Evolutionary conservation across 2,888 invertebrate species (phyloP).

Genomic region (Drosophila mimica): DNA sequence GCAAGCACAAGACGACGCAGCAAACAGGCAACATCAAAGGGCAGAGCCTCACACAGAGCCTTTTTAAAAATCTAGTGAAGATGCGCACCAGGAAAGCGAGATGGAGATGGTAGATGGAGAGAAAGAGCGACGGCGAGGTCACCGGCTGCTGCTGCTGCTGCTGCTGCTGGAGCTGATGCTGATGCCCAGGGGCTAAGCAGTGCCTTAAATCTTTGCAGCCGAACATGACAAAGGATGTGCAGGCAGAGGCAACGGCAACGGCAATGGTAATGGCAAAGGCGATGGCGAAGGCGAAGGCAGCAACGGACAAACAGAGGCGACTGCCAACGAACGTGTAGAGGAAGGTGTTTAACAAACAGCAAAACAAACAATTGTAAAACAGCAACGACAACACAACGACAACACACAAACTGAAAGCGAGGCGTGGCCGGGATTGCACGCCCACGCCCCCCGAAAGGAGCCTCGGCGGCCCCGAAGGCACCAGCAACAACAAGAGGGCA

Average conservation of each 20-base stretch:
- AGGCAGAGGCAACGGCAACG: constrained; percentile 17
- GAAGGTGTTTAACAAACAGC: constrained; percentile 84
- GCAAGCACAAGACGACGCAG: constrained; percentile 55
- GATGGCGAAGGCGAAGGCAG: not conserved
- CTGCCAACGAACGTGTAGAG: constrained; percentile 75
- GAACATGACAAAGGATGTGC: constrained; percentile 80
- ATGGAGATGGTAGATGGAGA: constrained; percentile 22
- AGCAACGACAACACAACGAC: constrained; percentile 63
- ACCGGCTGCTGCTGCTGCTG: constrained; percentile 39
- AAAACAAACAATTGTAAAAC: constrained; percentile 82
- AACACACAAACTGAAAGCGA: constrained; percentile 46
- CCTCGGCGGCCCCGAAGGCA: constrained; percentile 19
- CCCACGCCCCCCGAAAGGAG: constrained; percentile 58
- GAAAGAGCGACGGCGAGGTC: constrained; percentile 51
- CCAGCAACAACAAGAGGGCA: constrained; percentile 7
- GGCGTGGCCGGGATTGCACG: constrained; percentile 73
- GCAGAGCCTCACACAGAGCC: constrained; percentile 53
- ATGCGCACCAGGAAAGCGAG: constrained; percentile 44
- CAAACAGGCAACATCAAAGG: constrained; percentile 65
- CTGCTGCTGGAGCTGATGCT: constrained; percentile 19
- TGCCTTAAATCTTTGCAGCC: constrained; percentile 70
- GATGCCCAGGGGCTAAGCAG: constrained; percentile 60
- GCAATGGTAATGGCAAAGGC: constrained; percentile 3
- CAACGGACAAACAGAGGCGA: constrained; percentile 64
- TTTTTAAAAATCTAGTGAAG: constrained; percentile 54